A percentile compares a stretch with the other conserved stretches of the same genome.
Evolutionary conservation across 1,140 invertebrate species (phyloP).

Genomic region (Formica selysi): DNA sequence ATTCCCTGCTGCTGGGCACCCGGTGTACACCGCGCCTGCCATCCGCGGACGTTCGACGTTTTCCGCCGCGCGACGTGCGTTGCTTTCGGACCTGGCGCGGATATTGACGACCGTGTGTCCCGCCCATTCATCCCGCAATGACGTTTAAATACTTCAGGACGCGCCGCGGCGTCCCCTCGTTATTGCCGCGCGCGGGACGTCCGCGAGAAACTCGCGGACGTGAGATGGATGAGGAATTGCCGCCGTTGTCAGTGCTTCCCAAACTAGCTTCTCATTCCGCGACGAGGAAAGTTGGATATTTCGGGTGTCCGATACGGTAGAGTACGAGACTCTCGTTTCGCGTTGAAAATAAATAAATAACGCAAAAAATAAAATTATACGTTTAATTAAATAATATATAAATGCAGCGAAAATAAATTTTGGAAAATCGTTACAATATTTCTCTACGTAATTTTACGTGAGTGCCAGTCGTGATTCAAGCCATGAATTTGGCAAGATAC

Average conservation of each 20-base stretch:
- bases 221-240: slow-evolving; percentile 62
- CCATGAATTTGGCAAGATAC: neutral
- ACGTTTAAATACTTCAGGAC: slow-evolving; percentile 63
- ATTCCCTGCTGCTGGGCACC: neutral
- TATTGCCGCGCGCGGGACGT: slow-evolving; percentile 41
- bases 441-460: neutral
- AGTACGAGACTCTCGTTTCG: too few species aligned
- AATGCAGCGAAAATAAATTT: neutral
- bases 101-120: slow-evolving; percentile 51
- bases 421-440: neutral
- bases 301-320: neutral
- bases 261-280: slow-evolving; percentile 27
- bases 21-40: neutral
- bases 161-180: slow-evolving; percentile 41
- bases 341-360: too few species aligned
- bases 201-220: slow-evolving; percentile 57
- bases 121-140: slow-evolving; percentile 59
- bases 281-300: slow-evolving; percentile 41
- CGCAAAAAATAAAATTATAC: neutral
- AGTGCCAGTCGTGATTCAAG: neutral
- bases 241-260: slow-evolving; percentile 45
- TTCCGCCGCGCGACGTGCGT: slow-evolving; percentile 53
- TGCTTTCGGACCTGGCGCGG: slow-evolving; percentile 44
- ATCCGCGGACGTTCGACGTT: slow-evolving; percentile 35
- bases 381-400: slow-evolving; percentile 12